Evolutionary conservation across 2,113 vertebrate genomes (phyloP), one percentile per base, ranked within the genome.

Genomic region (Ahaetulla prasina): DNA sequence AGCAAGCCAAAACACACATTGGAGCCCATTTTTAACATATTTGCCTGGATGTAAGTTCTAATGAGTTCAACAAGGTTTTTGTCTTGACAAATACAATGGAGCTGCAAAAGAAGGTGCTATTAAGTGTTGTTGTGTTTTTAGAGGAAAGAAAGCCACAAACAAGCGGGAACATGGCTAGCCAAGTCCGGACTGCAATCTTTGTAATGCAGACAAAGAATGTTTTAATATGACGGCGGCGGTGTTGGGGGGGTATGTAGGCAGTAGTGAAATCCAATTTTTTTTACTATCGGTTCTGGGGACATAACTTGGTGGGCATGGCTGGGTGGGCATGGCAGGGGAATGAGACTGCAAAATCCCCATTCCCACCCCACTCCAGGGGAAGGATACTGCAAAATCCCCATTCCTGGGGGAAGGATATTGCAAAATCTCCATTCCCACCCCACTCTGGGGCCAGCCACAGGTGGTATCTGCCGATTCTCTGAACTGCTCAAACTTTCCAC

Each of bases 31-130:
- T 84, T 92, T 89, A 84, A 89, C 60, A 57, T 47, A 45, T 85
- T 89, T 57, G n/a, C 35, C 47, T 89, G 50, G 55, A 89, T 84
- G 68, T 49, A 92, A 84, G 87, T 84, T 87, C 55, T 92, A 92
- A 89, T 84, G 63, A 92, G 91, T 92, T 92, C 63, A 92, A 2
- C 39, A 2, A 43, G 39, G 55, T 68, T 57, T 84, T 16, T 2
- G 16, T 39, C 49, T 92, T 80, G 18, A 52, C 35, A 54, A 91
- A 87, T 47, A 39, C 1, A 2, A 39, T 88, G 22, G 16, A 35
- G 22, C 39, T 88, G 60, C 86, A 88, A 43, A 35, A 30, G 49
- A 80, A 27, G 63, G 30, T 11, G 47, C 25, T 11, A n/a, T 89
- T 92, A 74, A 45, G 50, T 3, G 3, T 52, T 12, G n/a, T n/a